phyloP scores from a whole-genome alignment of 2,888 invertebrate genomes.

The Protophormia terraenovae region DNA sequence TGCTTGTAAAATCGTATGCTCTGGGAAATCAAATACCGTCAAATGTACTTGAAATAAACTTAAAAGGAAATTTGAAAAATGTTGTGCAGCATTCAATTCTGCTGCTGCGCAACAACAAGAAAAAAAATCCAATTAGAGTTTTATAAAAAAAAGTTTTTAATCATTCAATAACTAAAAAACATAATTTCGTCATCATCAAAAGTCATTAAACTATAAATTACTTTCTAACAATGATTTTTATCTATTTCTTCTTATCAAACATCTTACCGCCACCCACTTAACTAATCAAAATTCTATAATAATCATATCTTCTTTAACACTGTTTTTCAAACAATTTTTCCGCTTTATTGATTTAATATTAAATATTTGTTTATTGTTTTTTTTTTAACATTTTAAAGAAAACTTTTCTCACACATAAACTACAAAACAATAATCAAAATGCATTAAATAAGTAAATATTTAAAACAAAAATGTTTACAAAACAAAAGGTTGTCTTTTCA shows the following conservation, averaged over 20 bases:
- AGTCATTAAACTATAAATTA: not conserved
- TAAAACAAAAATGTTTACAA: not conserved
- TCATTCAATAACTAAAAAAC: not conserved
- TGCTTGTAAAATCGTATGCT: no score
- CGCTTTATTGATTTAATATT: not conserved
- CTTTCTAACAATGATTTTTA: not conserved
- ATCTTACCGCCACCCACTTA: no score
- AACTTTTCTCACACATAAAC: not conserved
- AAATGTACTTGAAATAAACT: no score
- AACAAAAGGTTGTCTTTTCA: not conserved
- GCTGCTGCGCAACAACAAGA: no score
- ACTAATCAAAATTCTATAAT: no score
- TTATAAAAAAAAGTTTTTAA: no score
- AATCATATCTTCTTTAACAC: no score
- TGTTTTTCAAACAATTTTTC: not conserved
- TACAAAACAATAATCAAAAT: not conserved
- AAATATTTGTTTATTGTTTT: not conserved
- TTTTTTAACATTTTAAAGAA: not conserved
- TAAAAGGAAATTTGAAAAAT: no score
- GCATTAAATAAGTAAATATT: slow-evolving; percentile 2
- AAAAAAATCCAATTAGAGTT: no score
- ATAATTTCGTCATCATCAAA: no score
- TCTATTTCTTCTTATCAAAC: not conserved
- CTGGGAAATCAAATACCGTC: no score
- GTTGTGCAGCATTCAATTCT: no score